Percentiles rank a stretch among this genome's conserved stretches.
These are phyloP conservation scores for Phrynocephalus guinanensis DNA, from an alignment of 2,797 vertebrate genomes.

Conservation along the genomic window DNA sequence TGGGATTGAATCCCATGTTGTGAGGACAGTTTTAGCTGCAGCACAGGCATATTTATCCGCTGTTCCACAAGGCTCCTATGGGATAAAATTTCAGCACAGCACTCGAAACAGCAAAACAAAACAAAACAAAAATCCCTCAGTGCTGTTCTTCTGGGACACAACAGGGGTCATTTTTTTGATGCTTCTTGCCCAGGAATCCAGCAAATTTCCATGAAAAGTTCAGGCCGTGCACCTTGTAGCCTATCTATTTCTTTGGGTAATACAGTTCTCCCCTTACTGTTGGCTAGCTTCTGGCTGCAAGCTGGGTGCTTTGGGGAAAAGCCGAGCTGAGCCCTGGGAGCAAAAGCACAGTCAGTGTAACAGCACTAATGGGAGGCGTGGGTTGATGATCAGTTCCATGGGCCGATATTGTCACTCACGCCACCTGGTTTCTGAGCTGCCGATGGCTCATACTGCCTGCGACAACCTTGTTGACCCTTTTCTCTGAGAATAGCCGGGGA, in stretches of 20 bases:
- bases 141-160: neutral
- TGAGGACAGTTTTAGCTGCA: too few relatives aligned
- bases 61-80: too few relatives aligned
- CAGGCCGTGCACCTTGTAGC: neutral
- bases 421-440: conserved; percentile 34
- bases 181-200: neutral
- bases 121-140: neutral
- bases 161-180: neutral
- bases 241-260: neutral
- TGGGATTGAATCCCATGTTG: too few relatives aligned
- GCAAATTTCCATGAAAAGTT: conserved; percentile 8
- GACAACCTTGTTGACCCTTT: neutral
- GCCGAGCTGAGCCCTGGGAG: neutral
- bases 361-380: conserved; percentile 25
- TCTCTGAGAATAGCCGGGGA: neutral
- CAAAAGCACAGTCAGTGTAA: conserved; percentile 24
- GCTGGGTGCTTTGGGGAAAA: conserved; percentile 30
- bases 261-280: conserved; percentile 5
- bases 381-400: conserved; percentile 42
- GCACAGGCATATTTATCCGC: too few relatives aligned
- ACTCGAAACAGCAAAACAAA: too few relatives aligned
- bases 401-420: conserved; percentile 15
- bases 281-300: conserved; percentile 4
- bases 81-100: too few relatives aligned
- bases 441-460: neutral